Evolutionary conservation across 1,140 invertebrate genomes (phyloP).

Genomic region (Drosophila neocordata): DNA sequence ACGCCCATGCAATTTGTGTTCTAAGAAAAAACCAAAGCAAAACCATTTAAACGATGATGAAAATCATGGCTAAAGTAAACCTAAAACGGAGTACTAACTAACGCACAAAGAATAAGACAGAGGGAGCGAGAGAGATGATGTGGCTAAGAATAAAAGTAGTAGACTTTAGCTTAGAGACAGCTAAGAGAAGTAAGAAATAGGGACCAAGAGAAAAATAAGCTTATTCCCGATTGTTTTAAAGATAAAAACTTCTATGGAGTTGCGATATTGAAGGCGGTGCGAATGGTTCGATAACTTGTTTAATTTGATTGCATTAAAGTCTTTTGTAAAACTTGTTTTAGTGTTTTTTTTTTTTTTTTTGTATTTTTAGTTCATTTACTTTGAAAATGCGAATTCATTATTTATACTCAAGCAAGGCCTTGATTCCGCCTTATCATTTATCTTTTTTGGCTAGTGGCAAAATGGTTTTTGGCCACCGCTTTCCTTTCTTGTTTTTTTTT

Average conservation of each 20-base stretch:
- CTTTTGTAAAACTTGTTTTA: conserved; percentile 4
- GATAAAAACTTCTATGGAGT: background rate
- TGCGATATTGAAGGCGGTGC: background rate
- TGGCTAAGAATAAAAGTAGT: background rate
- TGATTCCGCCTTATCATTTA: conserved; percentile 74
- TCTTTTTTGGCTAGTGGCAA: conserved; percentile 51
- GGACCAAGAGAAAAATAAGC: background rate
- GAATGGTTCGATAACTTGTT: conserved; percentile 15
- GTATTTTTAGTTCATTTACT: conserved; percentile 6
- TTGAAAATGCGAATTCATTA: conserved; percentile 12
- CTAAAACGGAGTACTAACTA: conserved; percentile 43
- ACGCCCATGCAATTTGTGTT: background rate
- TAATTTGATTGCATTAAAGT: conserved; percentile 11
- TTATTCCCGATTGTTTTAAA: background rate
- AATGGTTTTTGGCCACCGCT: conserved; percentile 47
- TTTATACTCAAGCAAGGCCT: conserved; percentile 7
- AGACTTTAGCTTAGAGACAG: background rate
- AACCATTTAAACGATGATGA: conserved; percentile 79
- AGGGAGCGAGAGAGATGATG: background rate
- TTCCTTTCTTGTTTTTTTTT: conserved; percentile 34
- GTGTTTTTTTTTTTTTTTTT: background rate
- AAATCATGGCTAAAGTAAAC: conserved; percentile 77
- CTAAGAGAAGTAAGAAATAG: background rate
- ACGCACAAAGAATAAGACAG: background rate
- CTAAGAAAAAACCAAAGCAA: conserved; percentile 48